A percentile compares a stretch with the other conserved stretches of the same genome.
These are phyloP conservation scores for Rattus norvegicus DNA, from an alignment of 2,113 vertebrate genomes.

Conservation along the genomic window GRCr8 NC_086022.1:69251501-69252000, in stretches of 20 bases:
- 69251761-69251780: not conserved
- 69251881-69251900: not conserved
- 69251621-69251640: not conserved
- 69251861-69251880: not conserved
- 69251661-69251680: not conserved
- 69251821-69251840: not conserved
- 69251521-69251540: not conserved
- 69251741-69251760: not conserved
- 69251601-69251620: not conserved
- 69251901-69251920: too few species aligned
- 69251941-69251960: too few species aligned
- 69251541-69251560: not conserved
- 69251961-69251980: not conserved
- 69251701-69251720: not conserved
- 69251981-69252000: not conserved
- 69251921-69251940: too few species aligned
- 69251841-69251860: not conserved
- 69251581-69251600: not conserved
- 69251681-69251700: not conserved
- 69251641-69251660: not conserved
- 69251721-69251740: not conserved
- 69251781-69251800: not conserved
- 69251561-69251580: slow-evolving; percentile 22
- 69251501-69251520: not conserved
- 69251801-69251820: not conserved